Evolutionary conservation across 1,140 invertebrate genomes (phyloP).

Genomic region (Hylyphantes graminicola): DNA sequence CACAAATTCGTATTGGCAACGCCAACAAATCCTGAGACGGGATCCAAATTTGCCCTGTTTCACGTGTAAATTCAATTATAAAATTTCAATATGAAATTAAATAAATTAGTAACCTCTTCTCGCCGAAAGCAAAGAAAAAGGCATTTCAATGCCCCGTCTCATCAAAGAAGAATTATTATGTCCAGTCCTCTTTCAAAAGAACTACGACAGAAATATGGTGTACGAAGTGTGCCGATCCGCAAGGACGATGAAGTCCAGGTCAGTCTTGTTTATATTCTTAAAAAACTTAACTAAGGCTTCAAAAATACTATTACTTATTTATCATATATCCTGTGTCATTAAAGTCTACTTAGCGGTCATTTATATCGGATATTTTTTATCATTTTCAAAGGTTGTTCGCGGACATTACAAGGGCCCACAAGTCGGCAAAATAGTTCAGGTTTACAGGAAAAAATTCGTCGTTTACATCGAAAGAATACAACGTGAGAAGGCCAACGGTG

Average conservation of each 20-base stretch:
- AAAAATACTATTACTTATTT: too few species aligned
- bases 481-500: constrained; percentile 98
- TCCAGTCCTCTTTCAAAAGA: constrained; percentile 99
- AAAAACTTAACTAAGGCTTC: background rate
- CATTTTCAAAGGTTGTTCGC: constrained; percentile 80
- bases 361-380: constrained; percentile 44
- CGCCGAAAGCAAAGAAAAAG: constrained; percentile 96
- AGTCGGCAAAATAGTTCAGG: constrained; percentile 97
- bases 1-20: constrained; percentile 31
- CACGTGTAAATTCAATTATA: constrained; percentile 15
- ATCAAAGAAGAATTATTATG: constrained; percentile 95
- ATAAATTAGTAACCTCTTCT: constrained; percentile 91
- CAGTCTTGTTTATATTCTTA: too few species aligned
- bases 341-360: background rate
- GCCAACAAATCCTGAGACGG: background rate
- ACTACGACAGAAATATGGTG: constrained; percentile 96
- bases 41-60: background rate
- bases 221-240: constrained; percentile 96
- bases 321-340: too few species aligned
- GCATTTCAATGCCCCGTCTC: constrained; percentile 98
- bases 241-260: constrained; percentile 99
- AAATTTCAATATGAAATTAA: constrained; percentile 88
- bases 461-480: constrained; percentile 99
- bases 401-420: constrained; percentile 99
- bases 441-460: constrained; percentile 99